Base-by-base conservation (phyloP, 1,140 invertebrate species). In the Drosophila guanche region DNA sequence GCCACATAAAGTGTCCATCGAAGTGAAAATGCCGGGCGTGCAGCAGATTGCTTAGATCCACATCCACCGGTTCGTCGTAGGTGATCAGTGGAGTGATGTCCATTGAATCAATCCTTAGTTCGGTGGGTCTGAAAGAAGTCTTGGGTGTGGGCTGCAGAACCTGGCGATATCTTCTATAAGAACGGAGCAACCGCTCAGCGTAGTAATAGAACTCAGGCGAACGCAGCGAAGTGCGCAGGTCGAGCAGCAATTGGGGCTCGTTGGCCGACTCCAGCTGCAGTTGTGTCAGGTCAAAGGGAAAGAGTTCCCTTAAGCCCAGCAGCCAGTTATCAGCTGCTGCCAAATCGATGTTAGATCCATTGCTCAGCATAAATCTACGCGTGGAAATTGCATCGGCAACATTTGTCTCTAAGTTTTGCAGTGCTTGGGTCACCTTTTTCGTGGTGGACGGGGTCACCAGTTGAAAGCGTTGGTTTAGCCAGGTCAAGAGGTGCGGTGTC, bases 1-100 rank as follows among this genome's bases (percentile, higher is more conserved):
- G 72, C 78, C 77, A 80, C 58, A 62, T 23, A n/a, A 80, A 80
- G 2, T 62, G 77, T 0, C 51, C 59, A 0, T 42, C 66, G 2
- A 45, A 50, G 27, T 63, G 42, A 41, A 80, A 80, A 16, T 80
- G 68, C 6, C 48, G 43, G 2, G 25, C 10, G 7, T 76, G 57
- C 1, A 81, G 27, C 0, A 76, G 16, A 50, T 81, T 81, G 33
- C 61, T 81, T 0, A 81, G 25, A 55, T 81, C 78, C 0, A 67
- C 23, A 48, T 81, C 78, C n/a, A 76, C 61, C 0, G 33, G 14
- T 8, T 81, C 67, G 8, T 65, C 57, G 33, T 53, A 80, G 6
- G 72, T 80, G 22, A 72, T 46, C 46, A 81, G 5, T 0, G 77
- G 50, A 25, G 29, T 57, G 2, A 65, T 25, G 0, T 47, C 14